Percentiles rank a stretch among this genome's conserved stretches.
These are phyloP conservation scores for Lophochroa leadbeateri DNA, from an alignment of 2,113 vertebrate genomes.

Conservation along the genomic window DNA sequence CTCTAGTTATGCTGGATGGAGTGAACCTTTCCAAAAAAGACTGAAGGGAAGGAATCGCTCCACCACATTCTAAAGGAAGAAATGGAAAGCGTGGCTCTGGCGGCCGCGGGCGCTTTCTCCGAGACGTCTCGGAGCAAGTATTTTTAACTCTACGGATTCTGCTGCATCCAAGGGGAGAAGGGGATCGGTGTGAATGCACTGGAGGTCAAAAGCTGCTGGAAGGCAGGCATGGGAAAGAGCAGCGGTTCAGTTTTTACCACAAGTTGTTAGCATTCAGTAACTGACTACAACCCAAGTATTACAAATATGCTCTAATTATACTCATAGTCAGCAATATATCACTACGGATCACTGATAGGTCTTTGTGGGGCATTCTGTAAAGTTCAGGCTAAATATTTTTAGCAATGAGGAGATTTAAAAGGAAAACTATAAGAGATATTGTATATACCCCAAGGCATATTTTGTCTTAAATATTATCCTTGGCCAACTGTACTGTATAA, in stretches of 20 bases:
- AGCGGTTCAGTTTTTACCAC: slow-evolving; percentile 66
- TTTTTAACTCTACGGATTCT: slow-evolving; percentile 51
- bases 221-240: slow-evolving; percentile 80
- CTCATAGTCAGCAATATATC: slow-evolving; percentile 74
- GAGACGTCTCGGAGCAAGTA: background rate
- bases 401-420: slow-evolving; percentile 77
- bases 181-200: background rate
- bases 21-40: slow-evolving; percentile 53
- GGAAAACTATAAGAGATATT: slow-evolving; percentile 82
- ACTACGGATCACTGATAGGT: slow-evolving; percentile 74
- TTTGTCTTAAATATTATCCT: slow-evolving; percentile 91
- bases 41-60: slow-evolving; percentile 43
- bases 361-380: slow-evolving; percentile 76
- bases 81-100: slow-evolving; percentile 34
- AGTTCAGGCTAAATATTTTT: slow-evolving; percentile 84
- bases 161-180: background rate
- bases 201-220: slow-evolving; percentile 67
- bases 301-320: slow-evolving; percentile 84
- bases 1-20: slow-evolving; percentile 68
- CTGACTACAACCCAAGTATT: slow-evolving; percentile 77
- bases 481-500: slow-evolving; percentile 85
- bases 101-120: background rate
- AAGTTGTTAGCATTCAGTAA: slow-evolving; percentile 71
- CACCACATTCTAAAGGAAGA: slow-evolving; percentile 67
- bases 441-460: slow-evolving; percentile 83